A percentile compares a stretch with the other conserved stretches of the same genome.
These are phyloP conservation scores for Platyura marginata DNA, from an alignment of 1,140 invertebrate genomes.

Conservation along the genomic window DNA sequence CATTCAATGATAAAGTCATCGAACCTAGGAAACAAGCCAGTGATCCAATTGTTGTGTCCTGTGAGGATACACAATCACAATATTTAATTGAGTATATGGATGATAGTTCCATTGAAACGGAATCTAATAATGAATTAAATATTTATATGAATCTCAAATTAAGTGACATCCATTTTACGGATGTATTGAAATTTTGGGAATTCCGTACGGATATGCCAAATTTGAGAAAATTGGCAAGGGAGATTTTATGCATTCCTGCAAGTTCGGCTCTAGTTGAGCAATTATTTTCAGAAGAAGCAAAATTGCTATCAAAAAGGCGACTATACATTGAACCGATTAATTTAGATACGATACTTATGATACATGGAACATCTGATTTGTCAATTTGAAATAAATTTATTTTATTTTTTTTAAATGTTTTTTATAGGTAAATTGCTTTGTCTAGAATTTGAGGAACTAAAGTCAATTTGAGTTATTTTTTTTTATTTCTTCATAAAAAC, in stretches of 20 bases:
- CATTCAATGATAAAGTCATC: not conserved
- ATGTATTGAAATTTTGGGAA: not conserved
- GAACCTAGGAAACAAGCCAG: not conserved
- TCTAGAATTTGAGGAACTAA: too few relatives aligned
- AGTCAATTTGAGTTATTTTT: too few relatives aligned
- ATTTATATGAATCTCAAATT: not conserved
- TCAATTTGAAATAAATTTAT: not conserved
- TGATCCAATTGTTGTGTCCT: not conserved
- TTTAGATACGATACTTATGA: not conserved
- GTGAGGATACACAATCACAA: not conserved
- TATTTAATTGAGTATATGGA: not conserved
- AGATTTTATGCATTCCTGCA: not conserved
- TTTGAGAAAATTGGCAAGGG: not conserved
- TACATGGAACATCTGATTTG: not conserved
- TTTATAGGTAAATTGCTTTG: too few relatives aligned
- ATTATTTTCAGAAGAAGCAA: not conserved
- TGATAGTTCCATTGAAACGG: not conserved
- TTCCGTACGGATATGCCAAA: not conserved
- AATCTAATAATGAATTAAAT: not conserved
- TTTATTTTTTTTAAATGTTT: constrained; percentile 2
- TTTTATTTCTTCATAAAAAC: too few relatives aligned
- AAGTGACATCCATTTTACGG: not conserved
- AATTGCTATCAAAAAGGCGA: not conserved
- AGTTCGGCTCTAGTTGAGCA: not conserved
- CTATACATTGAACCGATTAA: not conserved